phyloP scores from a whole-genome alignment of 2,113 vertebrate genomes.

The Orcinus orca region DNA sequence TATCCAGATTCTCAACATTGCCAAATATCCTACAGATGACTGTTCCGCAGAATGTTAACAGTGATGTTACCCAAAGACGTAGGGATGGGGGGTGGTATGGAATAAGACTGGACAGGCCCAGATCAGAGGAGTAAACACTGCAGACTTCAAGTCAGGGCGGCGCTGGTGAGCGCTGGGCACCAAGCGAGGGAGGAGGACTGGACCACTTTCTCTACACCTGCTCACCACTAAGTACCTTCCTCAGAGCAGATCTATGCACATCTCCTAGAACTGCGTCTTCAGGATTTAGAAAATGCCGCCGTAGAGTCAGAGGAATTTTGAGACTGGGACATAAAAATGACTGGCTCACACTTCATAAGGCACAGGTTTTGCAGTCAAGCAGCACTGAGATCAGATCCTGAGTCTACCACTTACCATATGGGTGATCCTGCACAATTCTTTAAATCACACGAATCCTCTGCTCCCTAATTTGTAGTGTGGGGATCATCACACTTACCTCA shows the following conservation, averaged over 20 bases:
- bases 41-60: not conserved
- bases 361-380: fast-evolving
- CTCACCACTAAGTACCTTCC: too few relatives aligned
- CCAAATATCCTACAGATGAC: not conserved
- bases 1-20: not conserved
- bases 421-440: not conserved
- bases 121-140: not conserved
- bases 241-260: not conserved
- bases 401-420: fast-evolving
- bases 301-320: too few relatives aligned
- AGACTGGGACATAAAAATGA: not conserved
- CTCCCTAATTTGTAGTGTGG: not conserved
- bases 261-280: not conserved
- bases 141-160: too few relatives aligned
- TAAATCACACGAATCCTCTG: not conserved
- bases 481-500: not conserved
- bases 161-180: not conserved
- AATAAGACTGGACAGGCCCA: not conserved
- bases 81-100: too few relatives aligned
- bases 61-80: not conserved
- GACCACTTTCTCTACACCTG: not conserved
- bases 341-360: too few relatives aligned
- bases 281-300: not conserved
- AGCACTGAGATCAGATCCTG: too few relatives aligned
- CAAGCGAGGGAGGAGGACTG: not conserved